Evolutionary conservation across 2,797 vertebrate genomes (phyloP), one percentile per base, ranked within the genome.

Genomic region (Limosa lapponica): DNA sequence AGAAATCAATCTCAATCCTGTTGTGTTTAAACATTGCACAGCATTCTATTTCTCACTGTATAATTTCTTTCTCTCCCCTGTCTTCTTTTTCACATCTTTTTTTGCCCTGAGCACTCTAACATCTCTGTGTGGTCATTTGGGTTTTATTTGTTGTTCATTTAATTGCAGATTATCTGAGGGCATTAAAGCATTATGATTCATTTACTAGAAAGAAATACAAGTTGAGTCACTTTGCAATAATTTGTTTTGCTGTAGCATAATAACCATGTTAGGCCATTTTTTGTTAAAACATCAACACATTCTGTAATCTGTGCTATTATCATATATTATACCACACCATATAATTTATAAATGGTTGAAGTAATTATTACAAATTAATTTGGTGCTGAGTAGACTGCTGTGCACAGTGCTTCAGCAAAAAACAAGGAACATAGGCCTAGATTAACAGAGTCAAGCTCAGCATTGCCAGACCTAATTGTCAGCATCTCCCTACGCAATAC

Each of bases 321-420:
- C 46, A 65, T 72, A 75, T 95, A 93, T 90, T 96, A 94, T 93
- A 83, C 34, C 41, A 78, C 67, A 95, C 41, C 69, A 93, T 95
- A 69, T 96, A 96, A 97, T 98, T 97, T 96, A 93, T 87, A 92
- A 96, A 93, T 96, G 91, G 66, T 49, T 86, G 54, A 94, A 91
- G 54, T 87, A 93, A 97, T 95, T 96, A 91, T 95, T 95, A 89
- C 10, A 93, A 92, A 95, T 94, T 96, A 93, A 92, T 90, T 95
- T 89, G 90, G 49, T 77, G 65, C 96, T 70, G 39, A 37, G 58
- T 92, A 96, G 65, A 91, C 72, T 86, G 37, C 74, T 96, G 37
- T 54, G 51, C 49, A 72, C 41, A 90, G 54, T 43, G 48, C 37
- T 95, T 88, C 70, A 72, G 27, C 16, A 74, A 46, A 77, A 67